Evolutionary conservation across 1,140 invertebrate species (phyloP).

Genomic region (Hyposmocoma kahamanoa): DNA sequence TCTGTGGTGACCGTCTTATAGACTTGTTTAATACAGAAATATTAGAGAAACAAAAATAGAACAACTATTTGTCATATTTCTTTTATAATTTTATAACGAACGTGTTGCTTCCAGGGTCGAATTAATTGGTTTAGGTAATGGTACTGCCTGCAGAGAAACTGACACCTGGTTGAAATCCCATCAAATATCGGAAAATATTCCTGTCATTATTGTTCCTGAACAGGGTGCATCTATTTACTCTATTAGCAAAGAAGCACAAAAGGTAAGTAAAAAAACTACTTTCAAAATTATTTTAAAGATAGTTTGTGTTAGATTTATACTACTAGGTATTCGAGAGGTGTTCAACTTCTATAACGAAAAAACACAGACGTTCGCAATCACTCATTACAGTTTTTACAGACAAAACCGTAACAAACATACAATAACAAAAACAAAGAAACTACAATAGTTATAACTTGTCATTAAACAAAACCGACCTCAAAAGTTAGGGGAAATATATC

Average conservation of each 20-base stretch:
- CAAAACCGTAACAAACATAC: neutral
- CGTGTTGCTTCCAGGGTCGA: slow-evolving; percentile 76
- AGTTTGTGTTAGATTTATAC: neutral
- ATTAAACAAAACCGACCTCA: too few relatives aligned
- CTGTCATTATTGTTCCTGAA: slow-evolving; percentile 88
- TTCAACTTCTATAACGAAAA: neutral
- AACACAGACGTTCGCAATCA: neutral
- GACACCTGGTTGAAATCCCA: slow-evolving; percentile 80
- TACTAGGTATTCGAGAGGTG: neutral
- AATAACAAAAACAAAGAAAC: neutral
- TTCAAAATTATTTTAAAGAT: neutral
- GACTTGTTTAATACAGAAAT: too few relatives aligned
- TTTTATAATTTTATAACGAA: neutral
- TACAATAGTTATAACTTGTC: too few relatives aligned
- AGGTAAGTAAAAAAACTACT: slow-evolving; percentile 42
- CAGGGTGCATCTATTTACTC: slow-evolving; percentile 94
- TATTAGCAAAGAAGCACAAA: slow-evolving; percentile 85
- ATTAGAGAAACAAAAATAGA: too few relatives aligned
- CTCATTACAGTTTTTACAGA: neutral
- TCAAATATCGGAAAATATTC: slow-evolving; percentile 41
- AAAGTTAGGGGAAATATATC: too few relatives aligned
- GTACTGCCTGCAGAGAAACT: slow-evolving; percentile 90
- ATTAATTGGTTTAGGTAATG: slow-evolving; percentile 90
- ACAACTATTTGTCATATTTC: too few relatives aligned
- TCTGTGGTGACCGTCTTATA: too few relatives aligned